These are phyloP conservation scores for Coleophora deauratella DNA, from an alignment of 2,888 invertebrate species.

Conservation along the genomic window DNA sequence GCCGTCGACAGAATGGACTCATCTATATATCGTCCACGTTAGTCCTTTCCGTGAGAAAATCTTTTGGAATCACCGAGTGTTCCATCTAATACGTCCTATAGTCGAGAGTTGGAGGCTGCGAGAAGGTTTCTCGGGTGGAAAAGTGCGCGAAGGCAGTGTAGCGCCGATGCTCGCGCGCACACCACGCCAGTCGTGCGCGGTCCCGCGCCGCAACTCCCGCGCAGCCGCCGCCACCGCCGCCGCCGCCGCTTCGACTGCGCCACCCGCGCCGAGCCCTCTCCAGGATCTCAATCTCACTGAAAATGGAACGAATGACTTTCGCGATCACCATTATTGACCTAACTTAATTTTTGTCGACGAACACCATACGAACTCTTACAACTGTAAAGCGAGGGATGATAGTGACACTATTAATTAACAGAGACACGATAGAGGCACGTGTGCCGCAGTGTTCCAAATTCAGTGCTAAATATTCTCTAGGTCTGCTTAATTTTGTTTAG, in stretches of 20 bases:
- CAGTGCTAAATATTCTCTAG: conserved; percentile 62
- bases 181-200: conserved; percentile 51
- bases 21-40: conserved; percentile 40
- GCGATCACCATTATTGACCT: conserved; percentile 38
- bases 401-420: conserved; percentile 29
- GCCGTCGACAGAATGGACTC: conserved; percentile 30
- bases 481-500: conserved; percentile 53
- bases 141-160: conserved; percentile 73
- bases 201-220: conserved; percentile 16
- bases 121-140: conserved; percentile 62
- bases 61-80: conserved; percentile 45
- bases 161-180: conserved; percentile 66
- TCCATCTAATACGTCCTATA: conserved; percentile 53
- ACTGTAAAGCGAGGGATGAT: conserved; percentile 6
- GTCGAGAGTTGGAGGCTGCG: conserved; percentile 48
- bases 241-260: background rate
- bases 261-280: background rate
- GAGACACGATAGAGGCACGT: conserved; percentile 18
- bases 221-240: background rate
- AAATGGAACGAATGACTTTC: conserved; percentile 49
- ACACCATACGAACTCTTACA: conserved; percentile 6
- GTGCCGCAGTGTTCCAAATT: conserved; percentile 48
- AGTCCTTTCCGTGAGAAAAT: conserved; percentile 65
- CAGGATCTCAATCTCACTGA: conserved; percentile 6
- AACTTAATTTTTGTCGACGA: conserved; percentile 19